phyloP scores from a whole-genome alignment of 2,797 vertebrate species.

The Luscinia megarhynchos region DNA sequence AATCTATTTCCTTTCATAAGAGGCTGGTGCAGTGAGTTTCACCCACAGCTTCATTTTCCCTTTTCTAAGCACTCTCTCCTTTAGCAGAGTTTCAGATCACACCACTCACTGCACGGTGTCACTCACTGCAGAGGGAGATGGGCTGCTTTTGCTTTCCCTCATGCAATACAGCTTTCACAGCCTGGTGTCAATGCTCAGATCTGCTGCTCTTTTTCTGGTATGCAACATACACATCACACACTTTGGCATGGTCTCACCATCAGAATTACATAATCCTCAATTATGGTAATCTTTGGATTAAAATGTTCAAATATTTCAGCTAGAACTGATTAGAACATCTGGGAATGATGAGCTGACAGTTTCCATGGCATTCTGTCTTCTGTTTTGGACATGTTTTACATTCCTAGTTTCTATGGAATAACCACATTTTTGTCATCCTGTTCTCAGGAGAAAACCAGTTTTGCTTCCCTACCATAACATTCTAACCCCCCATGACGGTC shows the following conservation, averaged over 20 bases:
- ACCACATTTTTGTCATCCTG: background rate
- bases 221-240: background rate
- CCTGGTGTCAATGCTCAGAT: background rate
- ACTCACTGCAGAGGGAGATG: background rate
- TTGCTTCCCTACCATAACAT: background rate
- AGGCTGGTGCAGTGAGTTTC: background rate
- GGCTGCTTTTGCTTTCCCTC: background rate
- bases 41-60: background rate
- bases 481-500: background rate
- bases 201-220: background rate
- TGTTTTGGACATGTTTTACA: background rate
- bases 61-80: background rate
- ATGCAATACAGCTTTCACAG: background rate
- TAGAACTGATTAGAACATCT: slow-evolving; percentile 1
- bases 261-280: background rate
- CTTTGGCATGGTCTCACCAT: background rate
- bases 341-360: background rate
- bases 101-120: background rate
- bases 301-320: background rate
- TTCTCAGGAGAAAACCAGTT: background rate
- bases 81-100: background rate
- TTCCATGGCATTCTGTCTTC: background rate
- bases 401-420: background rate
- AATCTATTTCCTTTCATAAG: background rate
- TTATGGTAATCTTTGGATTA: background rate